Evolutionary conservation across 2,888 invertebrate species (phyloP), one percentile per base, ranked within the genome.

Genomic region (Cataglyphis rosenhaueri): DNA sequence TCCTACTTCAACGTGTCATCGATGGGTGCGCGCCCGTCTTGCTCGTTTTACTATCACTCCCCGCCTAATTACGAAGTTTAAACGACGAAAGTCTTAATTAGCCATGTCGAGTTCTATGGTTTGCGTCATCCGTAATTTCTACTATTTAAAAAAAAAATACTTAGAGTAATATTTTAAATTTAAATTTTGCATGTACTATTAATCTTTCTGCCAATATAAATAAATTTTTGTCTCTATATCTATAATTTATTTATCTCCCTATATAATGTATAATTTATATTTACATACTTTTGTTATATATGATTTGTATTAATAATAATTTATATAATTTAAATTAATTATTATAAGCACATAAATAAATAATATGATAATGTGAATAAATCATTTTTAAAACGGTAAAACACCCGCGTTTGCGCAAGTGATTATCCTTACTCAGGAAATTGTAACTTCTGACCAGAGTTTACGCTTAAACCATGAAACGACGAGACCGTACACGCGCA

Each of bases 1-100:
- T 68, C 59, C 71, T 68, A 55, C 61, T 55, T 18, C 29, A 70
- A 55, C n/a, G 25, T 83, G 83, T 83, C 79, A 70, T 82, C 79
- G 25, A 79, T 83, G 55, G 78, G 32, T 57, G n/a, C 48, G 41
- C 29, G 35, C 21, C 21, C n/a, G 44, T 38, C 38, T 64, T 61
- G 12, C 68, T 62, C 70, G 57, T 70, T 25, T 61, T 59, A 44
- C 29, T 71, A 55, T 75, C 44, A 32, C 35, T 57, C 55, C n/a
- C 9, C n/a, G 57, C 12, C 44, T 79, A 78, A 68, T 78, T 68
- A 64, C 21, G 21, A 15, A 41, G 66, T 25, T 75, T 55, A 41
- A 65, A 70, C 57, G 44, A 25, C 15, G 29, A 57, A 59, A 70
- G 29, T 70, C 78, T 70, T 70, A 70, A 78, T 68, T 68, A 70